A percentile compares a stretch with the other conserved stretches of the same genome.
These are phyloP conservation scores for Plotosus lineatus DNA, from an alignment of 2,113 vertebrate species.

Conservation along the genomic window DNA sequence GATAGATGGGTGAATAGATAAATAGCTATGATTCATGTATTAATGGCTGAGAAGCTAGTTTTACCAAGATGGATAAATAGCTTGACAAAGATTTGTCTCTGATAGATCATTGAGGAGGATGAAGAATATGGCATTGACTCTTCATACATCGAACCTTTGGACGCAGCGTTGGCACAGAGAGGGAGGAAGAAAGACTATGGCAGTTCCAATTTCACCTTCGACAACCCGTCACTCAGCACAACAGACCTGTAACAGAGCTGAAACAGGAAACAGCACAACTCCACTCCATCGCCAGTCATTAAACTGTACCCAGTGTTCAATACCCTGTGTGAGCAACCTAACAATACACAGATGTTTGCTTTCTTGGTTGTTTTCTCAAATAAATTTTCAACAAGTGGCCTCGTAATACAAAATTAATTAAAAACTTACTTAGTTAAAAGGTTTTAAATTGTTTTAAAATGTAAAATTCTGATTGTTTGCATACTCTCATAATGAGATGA, in stretches of 20 bases:
- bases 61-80: background rate
- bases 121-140: constrained; percentile 49
- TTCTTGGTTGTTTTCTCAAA: background rate
- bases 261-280: background rate
- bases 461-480: background rate
- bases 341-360: too few species aligned
- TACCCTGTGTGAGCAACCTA: too few species aligned
- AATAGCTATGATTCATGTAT: background rate
- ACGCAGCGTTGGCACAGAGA: constrained; percentile 68
- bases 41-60: background rate
- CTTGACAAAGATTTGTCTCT: background rate
- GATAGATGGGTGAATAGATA: background rate
- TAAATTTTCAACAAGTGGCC: background rate
- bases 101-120: constrained; percentile 59
- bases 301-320: too few species aligned
- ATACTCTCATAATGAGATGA: background rate
- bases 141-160: constrained; percentile 70
- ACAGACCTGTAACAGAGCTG: constrained; percentile 78
- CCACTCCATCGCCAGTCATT: background rate
- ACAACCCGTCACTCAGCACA: constrained; percentile 73
- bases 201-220: constrained; percentile 13
- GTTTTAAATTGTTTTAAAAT: background rate
- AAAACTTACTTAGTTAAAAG: too few species aligned
- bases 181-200: constrained; percentile 23
- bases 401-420: background rate